Conservation (phyloP, 2,797 vertebrate genomes). For the Phrynocephalus vlangalii region DNA sequence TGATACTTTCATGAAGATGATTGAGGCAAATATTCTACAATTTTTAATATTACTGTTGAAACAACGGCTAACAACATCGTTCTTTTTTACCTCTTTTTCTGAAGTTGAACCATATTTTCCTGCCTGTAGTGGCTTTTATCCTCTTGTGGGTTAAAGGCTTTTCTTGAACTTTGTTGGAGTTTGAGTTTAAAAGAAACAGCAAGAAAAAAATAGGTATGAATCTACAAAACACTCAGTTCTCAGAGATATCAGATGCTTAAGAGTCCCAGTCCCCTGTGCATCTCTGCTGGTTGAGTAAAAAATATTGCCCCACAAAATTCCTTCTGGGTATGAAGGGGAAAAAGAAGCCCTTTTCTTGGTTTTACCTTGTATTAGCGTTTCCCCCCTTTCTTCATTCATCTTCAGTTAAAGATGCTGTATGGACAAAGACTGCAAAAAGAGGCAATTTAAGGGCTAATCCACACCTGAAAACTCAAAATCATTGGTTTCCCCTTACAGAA, state of each 20-base stretch:
- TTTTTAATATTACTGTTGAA: background rate
- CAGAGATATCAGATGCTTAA: background rate
- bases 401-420: constrained; percentile 54
- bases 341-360: constrained; percentile 32
- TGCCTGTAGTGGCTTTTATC: background rate
- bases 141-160: constrained; percentile 13
- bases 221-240: background rate
- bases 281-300: constrained; percentile 11
- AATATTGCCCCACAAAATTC: background rate
- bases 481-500: constrained; percentile 59
- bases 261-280: background rate
- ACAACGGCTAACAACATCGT: background rate
- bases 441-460: constrained; percentile 66
- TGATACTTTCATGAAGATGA: background rate
- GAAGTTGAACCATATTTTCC: background rate
- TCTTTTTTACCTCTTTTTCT: background rate
- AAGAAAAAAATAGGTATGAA: background rate
- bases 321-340: background rate
- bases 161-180: background rate
- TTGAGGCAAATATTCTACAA: background rate
- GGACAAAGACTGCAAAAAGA: constrained; percentile 52
- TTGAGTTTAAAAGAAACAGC: background rate
- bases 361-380: background rate
- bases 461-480: constrained; percentile 70
- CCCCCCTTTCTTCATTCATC: constrained; percentile 8